A percentile compares a stretch with the other conserved stretches of the same genome.
phyloP scores from a whole-genome alignment of 2,888 invertebrate genomes.

The Lasioglossum vierecki region DNA sequence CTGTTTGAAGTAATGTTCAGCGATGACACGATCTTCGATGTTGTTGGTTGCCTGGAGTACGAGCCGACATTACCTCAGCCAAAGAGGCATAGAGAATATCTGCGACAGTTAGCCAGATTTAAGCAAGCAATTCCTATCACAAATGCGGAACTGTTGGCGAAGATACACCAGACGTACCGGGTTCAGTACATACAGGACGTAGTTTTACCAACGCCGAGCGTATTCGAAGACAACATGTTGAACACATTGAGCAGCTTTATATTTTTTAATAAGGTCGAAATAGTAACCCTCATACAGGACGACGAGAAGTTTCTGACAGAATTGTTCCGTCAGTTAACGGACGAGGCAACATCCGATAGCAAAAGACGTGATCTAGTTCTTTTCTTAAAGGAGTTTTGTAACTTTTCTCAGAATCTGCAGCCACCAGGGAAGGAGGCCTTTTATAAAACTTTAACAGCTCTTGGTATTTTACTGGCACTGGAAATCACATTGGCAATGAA shows the following conservation, averaged over 20 bases:
- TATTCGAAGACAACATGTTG: slow-evolving; percentile 99
- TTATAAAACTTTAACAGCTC: slow-evolving; percentile 96
- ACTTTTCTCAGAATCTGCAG: slow-evolving; percentile 99
- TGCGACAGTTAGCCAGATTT: slow-evolving; percentile 95
- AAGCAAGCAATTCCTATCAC: slow-evolving; percentile 97
- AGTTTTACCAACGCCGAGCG: slow-evolving; percentile 98
- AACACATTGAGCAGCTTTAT: slow-evolving; percentile 99
- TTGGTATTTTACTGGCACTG: slow-evolving; percentile 94
- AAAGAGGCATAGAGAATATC: slow-evolving; percentile 97
- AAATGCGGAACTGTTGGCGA: slow-evolving; percentile 96
- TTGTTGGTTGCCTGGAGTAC: slow-evolving; percentile 99
- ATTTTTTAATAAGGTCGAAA: slow-evolving; percentile 99
- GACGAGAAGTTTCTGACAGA: slow-evolving; percentile 98
- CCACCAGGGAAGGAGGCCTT: slow-evolving; percentile 98
- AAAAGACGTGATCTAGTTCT: slow-evolving; percentile 97
- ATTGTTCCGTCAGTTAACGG: slow-evolving; percentile 96
- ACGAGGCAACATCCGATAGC: slow-evolving; percentile 92
- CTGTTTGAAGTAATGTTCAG: slow-evolving; percentile 99
- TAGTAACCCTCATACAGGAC: slow-evolving; percentile 98
- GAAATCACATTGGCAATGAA: slow-evolving; percentile 96
- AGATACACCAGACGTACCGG: slow-evolving; percentile 99
- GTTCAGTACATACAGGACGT: slow-evolving; percentile 99
- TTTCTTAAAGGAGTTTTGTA: slow-evolving; percentile 99
- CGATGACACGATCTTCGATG: slow-evolving; percentile 98
- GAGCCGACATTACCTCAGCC: slow-evolving; percentile 95